phyloP scores from a whole-genome alignment of 92 coral and sea anemone species.

The Plumapathes pennacea region DNA sequence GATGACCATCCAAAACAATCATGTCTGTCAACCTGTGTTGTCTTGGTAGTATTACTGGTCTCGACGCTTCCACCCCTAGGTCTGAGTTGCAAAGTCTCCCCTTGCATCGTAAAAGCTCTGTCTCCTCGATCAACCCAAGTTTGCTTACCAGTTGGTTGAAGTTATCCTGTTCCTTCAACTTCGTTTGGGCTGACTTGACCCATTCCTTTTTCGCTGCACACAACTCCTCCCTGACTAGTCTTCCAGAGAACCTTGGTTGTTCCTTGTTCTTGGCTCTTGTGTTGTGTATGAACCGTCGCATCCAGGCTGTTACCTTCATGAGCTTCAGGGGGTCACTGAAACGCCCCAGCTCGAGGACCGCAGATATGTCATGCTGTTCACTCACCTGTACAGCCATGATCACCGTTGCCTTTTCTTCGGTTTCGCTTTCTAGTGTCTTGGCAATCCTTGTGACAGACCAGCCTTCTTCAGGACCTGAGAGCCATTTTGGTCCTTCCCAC shows the following conservation, averaged over 20 bases:
- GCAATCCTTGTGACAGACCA: slow-evolving; percentile 7
- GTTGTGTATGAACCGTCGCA: slow-evolving; percentile 5
- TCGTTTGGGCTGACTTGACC: not conserved
- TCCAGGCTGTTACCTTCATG: slow-evolving; percentile 16
- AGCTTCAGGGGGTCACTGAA: not conserved
- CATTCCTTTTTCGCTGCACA: not conserved
- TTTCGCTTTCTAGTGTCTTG: slow-evolving; percentile 9
- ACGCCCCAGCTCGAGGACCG: slow-evolving; percentile 2
- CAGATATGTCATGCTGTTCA: not conserved
- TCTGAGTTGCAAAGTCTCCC: slow-evolving; percentile 19
- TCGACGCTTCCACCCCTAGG: slow-evolving; percentile 12
- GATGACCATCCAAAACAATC: slow-evolving; percentile 5
- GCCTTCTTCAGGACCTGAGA: slow-evolving; percentile 4
- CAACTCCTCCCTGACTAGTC: not conserved
- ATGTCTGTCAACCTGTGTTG: not conserved
- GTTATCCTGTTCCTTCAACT: slow-evolving; percentile 2
- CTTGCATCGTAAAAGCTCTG: not conserved
- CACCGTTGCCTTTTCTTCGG: slow-evolving; percentile 3
- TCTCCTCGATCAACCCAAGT: not conserved
- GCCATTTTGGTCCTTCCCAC: slow-evolving; percentile 33
- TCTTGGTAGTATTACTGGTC: slow-evolving; percentile 13
- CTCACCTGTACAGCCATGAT: slow-evolving; percentile 5
- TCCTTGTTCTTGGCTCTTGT: not conserved
- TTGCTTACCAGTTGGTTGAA: slow-evolving; percentile 15
- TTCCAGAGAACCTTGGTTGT: not conserved